Evolutionary conservation across 1,140 invertebrate species (phyloP), one percentile per base, ranked within the genome.

Genomic region (Acromyrmex charruanus): DNA sequence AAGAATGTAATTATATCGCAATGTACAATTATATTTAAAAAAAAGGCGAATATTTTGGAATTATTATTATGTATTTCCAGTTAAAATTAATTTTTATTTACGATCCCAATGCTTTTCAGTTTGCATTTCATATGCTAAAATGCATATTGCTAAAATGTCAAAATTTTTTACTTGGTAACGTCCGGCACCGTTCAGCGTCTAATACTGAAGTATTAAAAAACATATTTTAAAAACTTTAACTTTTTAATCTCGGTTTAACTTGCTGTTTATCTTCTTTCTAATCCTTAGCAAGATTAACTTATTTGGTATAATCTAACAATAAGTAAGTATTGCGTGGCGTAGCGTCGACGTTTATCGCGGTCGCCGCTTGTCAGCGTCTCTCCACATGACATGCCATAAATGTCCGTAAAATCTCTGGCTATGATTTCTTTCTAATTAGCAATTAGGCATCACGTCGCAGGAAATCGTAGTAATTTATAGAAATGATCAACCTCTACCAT

Each of bases 401-500:
- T 6, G 35, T 39, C 7, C 7, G 35, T 39, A 6, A 39, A 39
- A 39, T 39, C 35, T 39, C 35, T 39, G 0, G 44, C 14, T 71
- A 9, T 25, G 2, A 49, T 21, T 71, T 28, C 14, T 28, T 58
- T 49, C 21, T 81, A 81, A 81, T 58, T 71, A 31, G 66, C 66
- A 81, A 81, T 81, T 81, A 81, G 16, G 1, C 51, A 35, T 28
- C 49, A 63, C 18, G 25, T 35, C 66, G n/a, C 25, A 81, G 51
- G 31, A 71, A 71, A 71, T 71, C 35, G 16, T n/a, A 59, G 18
- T 44, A 79, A 79, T 79, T 31, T 63, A 49, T 31, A 31, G 10
- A 71, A 58, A 58, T 31, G 21, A 71, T 81, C 21, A 44, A 79
- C 25, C 75, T 25, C 59, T 39, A 65, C 18, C 59, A 6, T 71